These are phyloP conservation scores for Acanthisitta chloris DNA, from an alignment of 2,113 vertebrate genomes.

Conservation along the genomic window DNA sequence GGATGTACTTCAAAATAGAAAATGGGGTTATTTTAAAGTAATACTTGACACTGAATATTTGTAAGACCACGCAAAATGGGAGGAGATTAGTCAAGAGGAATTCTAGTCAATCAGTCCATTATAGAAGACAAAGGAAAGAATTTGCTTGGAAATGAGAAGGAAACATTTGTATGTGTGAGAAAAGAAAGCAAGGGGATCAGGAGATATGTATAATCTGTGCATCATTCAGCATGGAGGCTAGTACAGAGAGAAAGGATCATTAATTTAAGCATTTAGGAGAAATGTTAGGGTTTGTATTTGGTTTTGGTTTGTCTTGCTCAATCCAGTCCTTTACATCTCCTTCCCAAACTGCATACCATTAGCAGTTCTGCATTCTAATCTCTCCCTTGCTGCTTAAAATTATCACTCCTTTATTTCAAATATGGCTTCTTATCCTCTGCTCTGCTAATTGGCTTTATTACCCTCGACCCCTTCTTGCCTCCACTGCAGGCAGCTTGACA, in stretches of 20 bases:
- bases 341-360: conserved; percentile 66
- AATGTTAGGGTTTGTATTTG: conserved; percentile 47
- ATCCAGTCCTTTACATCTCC: conserved; percentile 44
- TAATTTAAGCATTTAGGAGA: conserved; percentile 41
- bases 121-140: conserved; percentile 50
- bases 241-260: conserved; percentile 27
- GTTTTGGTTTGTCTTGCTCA: conserved; percentile 30
- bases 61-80: conserved; percentile 2
- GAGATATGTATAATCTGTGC: background rate
- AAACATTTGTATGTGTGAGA: background rate
- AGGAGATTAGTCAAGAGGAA: conserved; percentile 3
- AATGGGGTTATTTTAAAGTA: conserved; percentile 28
- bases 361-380: conserved; percentile 70
- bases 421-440: conserved; percentile 69
- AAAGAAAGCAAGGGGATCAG: background rate
- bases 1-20: background rate
- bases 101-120: conserved; percentile 21
- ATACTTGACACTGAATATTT: conserved; percentile 18
- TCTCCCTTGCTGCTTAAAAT: conserved; percentile 74
- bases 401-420: conserved; percentile 74
- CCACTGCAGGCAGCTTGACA: conserved; percentile 55
- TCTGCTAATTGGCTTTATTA: conserved; percentile 73
- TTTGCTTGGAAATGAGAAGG: conserved; percentile 28
- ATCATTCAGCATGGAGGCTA: conserved; percentile 13
- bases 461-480: conserved; percentile 57